A percentile compares a stretch with the other conserved stretches of the same genome.
phyloP scores from a whole-genome alignment of 2,888 invertebrate genomes.

The Troglohyphantes excavatus region DNA sequence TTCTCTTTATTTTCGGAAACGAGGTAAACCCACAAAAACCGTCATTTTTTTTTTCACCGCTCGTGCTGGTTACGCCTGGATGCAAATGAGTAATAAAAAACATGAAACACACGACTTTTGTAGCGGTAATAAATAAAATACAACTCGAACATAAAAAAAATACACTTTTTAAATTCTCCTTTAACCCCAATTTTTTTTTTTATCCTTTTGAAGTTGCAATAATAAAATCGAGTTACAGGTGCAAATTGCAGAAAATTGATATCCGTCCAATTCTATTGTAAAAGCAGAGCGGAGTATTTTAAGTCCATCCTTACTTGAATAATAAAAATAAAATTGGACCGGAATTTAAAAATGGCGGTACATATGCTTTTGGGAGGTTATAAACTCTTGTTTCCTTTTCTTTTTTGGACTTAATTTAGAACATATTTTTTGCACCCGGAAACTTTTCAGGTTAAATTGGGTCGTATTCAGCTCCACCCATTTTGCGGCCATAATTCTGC shows the following conservation, averaged over 20 bases:
- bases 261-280: constrained; percentile 45
- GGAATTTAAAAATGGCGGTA: too few species aligned
- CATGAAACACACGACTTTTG: constrained; percentile 13
- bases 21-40: constrained; percentile 8
- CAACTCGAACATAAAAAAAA: neutral
- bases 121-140: neutral
- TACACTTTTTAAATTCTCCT: neutral
- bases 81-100: neutral
- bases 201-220: neutral
- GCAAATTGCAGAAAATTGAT: neutral
- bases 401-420: too few species aligned
- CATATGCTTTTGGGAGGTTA: too few species aligned
- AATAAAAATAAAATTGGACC: too few species aligned
- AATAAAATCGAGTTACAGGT: neutral
- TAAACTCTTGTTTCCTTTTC: too few species aligned
- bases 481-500: too few species aligned
- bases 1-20: neutral
- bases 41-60: neutral
- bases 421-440: neutral
- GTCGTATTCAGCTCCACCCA: neutral
- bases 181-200: too few species aligned
- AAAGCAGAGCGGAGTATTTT: neutral
- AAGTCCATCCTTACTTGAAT: neutral
- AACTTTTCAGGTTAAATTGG: neutral
- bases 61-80: constrained; percentile 7